Base-by-base conservation (phyloP, 1,140 invertebrate genomes). In the Belonocnema kinseyi region DNA sequence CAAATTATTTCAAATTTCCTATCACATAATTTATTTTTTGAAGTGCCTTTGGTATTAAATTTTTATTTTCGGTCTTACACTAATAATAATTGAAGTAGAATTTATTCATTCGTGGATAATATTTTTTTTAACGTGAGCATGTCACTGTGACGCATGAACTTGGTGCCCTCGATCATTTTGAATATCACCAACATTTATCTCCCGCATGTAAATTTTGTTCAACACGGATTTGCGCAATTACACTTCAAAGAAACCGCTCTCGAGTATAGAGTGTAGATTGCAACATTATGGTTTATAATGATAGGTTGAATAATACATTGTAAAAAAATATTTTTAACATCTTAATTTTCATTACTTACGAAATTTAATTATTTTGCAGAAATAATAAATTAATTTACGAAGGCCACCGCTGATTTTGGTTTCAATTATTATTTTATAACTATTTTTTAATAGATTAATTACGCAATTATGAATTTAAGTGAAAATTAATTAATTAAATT, bases 171-270 rank as follows among this genome's bases (percentile, higher is more conserved):
- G 40, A 46, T 54, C 13, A 54, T 54, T 7, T 17, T n/a, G 40
- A 11, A 54, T 54, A 54, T 17, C 53, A 54, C 8, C n/a, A 17
- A 17, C 53, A 54, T 54, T 54, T 54, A 54, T 54, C 53, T 54
- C 17, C n/a, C n/a, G 53, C 4, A 54, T 54, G 53, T 54, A 17
- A 17, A 54, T 17, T 54, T 54, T 54, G 53, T 54, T 54, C 53
- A 54, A 54, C 53, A n/a, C n/a, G 17, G 17, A 54, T 10, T 54
- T 54, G 17, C 53, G 53, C n/a, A 54, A 54, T 54, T 17, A 19
- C n/a, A 54, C n/a, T 19, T 54, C 53, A 54, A 54, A 54, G 53
- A 54, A 54, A 19, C 53, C 53, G 53, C 53, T 54, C 17, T 17
- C 10, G 8, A 54, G 10, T 19, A 17, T 19, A 54, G 17, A 54